These are phyloP conservation scores for Himalopsyche japonica DNA, from an alignment of 2,888 invertebrate species.

Conservation along the genomic window DNA sequence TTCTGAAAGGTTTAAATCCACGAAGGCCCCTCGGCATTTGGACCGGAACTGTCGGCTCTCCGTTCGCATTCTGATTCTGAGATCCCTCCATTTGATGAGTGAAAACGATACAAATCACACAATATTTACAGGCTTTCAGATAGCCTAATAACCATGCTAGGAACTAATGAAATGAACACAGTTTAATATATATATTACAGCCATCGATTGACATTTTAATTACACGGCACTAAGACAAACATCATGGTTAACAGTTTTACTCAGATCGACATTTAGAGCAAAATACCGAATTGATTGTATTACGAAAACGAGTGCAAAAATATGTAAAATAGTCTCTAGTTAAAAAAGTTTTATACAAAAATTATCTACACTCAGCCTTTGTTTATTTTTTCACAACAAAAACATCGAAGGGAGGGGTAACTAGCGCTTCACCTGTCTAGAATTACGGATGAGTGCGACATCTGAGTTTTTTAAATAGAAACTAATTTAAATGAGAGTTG, in stretches of 20 bases:
- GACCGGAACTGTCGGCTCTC: constrained; percentile 55
- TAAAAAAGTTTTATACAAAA: not conserved
- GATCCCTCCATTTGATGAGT: constrained; percentile 19
- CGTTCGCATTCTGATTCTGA: constrained; percentile 5
- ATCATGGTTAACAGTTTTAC: not conserved
- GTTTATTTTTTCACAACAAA: constrained; percentile 5
- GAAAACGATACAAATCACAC: not conserved
- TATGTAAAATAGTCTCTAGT: not conserved
- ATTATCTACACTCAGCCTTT: not conserved
- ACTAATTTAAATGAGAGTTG: not conserved
- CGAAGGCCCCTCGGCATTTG: constrained; percentile 63
- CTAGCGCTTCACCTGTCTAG: not conserved
- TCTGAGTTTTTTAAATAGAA: not conserved
- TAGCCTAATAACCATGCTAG: not conserved
- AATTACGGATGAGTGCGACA: not conserved
- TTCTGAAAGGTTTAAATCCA: constrained; percentile 70
- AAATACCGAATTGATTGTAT: not conserved
- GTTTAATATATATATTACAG: not conserved
- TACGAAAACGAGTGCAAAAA: not conserved
- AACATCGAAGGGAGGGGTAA: constrained; percentile 3
- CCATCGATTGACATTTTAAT: constrained; percentile 6
- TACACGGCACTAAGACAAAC: not conserved
- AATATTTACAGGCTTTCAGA: not conserved
- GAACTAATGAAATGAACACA: not conserved
- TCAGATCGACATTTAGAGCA: not conserved